phyloP scores from a whole-genome alignment of 2,888 invertebrate species.

The Megamerina dolium region DNA sequence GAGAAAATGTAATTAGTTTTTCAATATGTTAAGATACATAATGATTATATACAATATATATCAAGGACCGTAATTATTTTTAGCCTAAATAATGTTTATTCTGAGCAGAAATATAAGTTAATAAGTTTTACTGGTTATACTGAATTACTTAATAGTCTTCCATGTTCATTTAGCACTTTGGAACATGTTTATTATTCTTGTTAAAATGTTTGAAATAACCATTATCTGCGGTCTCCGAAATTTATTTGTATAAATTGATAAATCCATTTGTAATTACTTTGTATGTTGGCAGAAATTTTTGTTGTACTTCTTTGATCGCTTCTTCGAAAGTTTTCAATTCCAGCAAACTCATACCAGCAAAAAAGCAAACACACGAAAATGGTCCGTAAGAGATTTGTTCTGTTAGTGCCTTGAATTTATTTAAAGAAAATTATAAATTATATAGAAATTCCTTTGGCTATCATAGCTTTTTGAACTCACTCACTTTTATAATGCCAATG shows the following conservation, averaged over 20 bases:
- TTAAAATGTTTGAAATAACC: neutral
- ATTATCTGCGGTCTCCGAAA: neutral
- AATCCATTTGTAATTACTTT: slow-evolving; percentile 29
- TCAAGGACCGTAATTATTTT: no score
- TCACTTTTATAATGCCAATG: slow-evolving; percentile 65
- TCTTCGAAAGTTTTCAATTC: slow-evolving; percentile 61
- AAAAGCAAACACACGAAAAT: slow-evolving; percentile 68
- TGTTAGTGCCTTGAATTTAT: slow-evolving; percentile 52
- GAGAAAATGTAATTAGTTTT: neutral
- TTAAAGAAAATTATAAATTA: neutral
- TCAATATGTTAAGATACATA: no score
- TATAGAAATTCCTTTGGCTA: no score
- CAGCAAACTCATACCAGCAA: slow-evolving; percentile 67
- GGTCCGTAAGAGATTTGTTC: slow-evolving; percentile 74
- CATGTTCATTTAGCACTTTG: no score
- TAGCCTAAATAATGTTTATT: no score
- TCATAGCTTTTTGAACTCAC: no score
- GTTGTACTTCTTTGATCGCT: slow-evolving; percentile 60
- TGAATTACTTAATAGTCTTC: no score
- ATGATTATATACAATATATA: no score
- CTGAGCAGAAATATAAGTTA: no score
- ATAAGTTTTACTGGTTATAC: no score
- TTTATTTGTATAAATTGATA: neutral
- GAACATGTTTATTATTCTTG: no score
- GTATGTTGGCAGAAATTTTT: slow-evolving; percentile 69